Conservation (phyloP, 1,140 invertebrate genomes). For the Campodea augens region DNA sequence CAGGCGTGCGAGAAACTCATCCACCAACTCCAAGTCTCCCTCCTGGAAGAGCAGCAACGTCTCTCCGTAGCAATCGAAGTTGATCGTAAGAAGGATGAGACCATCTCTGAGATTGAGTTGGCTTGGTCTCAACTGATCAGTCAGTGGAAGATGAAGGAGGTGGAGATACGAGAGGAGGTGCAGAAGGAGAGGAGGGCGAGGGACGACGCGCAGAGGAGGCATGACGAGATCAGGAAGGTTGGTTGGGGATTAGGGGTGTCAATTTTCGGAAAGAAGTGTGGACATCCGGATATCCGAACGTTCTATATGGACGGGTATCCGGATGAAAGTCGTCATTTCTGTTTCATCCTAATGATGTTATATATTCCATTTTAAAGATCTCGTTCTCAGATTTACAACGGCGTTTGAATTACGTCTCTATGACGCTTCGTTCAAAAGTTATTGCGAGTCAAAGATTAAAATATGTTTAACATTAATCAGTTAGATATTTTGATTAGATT, state of each 20-base stretch:
- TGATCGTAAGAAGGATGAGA: constrained; percentile 47
- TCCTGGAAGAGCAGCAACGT: constrained; percentile 54
- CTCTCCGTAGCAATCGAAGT: constrained; percentile 53
- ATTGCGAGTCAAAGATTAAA: too few relatives aligned
- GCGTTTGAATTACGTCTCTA: too few relatives aligned
- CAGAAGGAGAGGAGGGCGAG: constrained; percentile 19
- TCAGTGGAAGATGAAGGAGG: constrained; percentile 24
- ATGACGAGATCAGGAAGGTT: not conserved
- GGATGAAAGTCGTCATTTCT: too few relatives aligned
- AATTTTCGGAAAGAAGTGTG: too few relatives aligned
- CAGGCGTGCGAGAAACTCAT: constrained; percentile 44
- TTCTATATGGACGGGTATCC: too few relatives aligned
- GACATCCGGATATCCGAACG: too few relatives aligned
- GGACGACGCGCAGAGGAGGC: not conserved
- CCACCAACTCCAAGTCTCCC: constrained; percentile 43
- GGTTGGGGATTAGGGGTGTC: not conserved
- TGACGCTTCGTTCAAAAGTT: too few relatives aligned
- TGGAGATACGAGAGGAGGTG: constrained; percentile 22
- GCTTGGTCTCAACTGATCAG: constrained; percentile 30
- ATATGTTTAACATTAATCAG: too few relatives aligned
- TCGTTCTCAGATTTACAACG: too few relatives aligned
- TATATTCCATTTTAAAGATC: too few relatives aligned
- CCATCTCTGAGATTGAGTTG: constrained; percentile 40
- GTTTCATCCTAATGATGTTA: too few relatives aligned
- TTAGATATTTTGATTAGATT: too few relatives aligned